phyloP scores from a whole-genome alignment of 2,888 invertebrate genomes.

The Dasysyrphus tricinctus region DNA sequence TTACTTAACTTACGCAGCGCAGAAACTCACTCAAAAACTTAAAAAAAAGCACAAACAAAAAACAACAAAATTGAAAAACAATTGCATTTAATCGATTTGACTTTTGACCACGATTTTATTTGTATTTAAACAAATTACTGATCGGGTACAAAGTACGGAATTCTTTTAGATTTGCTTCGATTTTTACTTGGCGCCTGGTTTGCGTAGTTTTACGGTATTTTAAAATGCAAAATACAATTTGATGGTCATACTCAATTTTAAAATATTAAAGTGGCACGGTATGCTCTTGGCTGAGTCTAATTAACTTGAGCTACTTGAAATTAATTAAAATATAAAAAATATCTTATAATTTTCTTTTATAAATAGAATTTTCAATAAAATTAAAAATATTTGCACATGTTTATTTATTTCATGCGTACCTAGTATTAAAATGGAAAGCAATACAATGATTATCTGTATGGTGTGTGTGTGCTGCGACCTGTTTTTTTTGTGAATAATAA shows the following conservation, averaged over 20 bases:
- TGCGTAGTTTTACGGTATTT: not conserved
- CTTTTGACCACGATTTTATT: constrained; percentile 23
- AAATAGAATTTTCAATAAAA: constrained; percentile 4
- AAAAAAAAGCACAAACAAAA: not conserved
- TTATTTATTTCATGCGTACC: not conserved
- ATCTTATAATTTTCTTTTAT: constrained; percentile 2
- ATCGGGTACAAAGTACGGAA: constrained; percentile 40
- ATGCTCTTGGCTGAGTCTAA: not conserved
- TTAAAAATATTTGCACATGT: not conserved
- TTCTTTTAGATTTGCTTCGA: constrained; percentile 21
- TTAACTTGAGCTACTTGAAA: constrained; percentile 25
- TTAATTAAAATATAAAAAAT: constrained; percentile 3
- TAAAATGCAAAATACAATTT: not conserved
- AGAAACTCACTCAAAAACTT: not conserved
- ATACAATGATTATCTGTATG: not conserved
- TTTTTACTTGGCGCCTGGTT: constrained; percentile 23
- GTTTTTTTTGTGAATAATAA: constrained; percentile 13
- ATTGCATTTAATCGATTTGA: constrained; percentile 20
- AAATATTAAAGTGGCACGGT: not conserved
- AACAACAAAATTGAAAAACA: constrained; percentile 12
- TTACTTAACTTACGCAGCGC: constrained; percentile 23
- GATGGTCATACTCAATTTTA: not conserved
- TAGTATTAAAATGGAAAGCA: constrained; percentile 6
- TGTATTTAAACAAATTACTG: not conserved
- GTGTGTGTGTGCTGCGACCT: not conserved